Base-by-base conservation (phyloP, 2,888 invertebrate genomes). In the Apoda limacodes region DNA sequence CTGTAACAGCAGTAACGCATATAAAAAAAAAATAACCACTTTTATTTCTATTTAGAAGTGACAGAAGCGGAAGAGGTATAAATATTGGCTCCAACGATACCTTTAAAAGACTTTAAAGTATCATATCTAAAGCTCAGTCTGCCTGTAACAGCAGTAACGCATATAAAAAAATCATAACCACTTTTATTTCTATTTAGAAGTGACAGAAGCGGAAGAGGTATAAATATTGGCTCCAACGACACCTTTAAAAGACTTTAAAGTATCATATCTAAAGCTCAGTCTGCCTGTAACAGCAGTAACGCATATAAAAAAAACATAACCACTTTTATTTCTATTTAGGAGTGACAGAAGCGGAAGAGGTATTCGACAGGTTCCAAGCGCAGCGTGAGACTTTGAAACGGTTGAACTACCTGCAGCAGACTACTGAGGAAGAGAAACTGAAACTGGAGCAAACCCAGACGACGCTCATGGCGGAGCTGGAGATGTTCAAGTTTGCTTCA, bases 401-500 rank as follows among this genome's bases (percentile, higher is more conserved):
- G 5, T 71, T 93, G 20, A 84, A 83, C 32, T 87, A 87, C 52
- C 72, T 93, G 44, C 85, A 90, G 43, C 82, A 83, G 43, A 85
- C 84, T 5, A 88, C 88, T 0, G 93, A 93, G 47, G 83, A 85
- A 5, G 89, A 92, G 56, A 93, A 93, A 52, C 80, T 84, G 17
- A 74, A 81, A 23, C 53, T 92, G 36, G 92, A 92, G 54, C 80
- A 82, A 17, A 83, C 82, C 14, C 84, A 89, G 38, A 87, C 90
- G 9, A 65, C 75, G 0, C 75, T 91, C 21, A 81, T 84, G 39
- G 82, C 82, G 0, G 89, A 91, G 53, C 68, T 92, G 29, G 92
- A 93, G 49, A 84, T 86, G 2, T 88, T 87, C 38, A 92, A 90
- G 60, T 93, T 89, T 58, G 87, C 89, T 0, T 90, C 92, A 43